Evolutionary conservation across 2,888 invertebrate species (phyloP), one percentile per base, ranked within the genome.

Genomic region (Mactromeris polynyma): DNA sequence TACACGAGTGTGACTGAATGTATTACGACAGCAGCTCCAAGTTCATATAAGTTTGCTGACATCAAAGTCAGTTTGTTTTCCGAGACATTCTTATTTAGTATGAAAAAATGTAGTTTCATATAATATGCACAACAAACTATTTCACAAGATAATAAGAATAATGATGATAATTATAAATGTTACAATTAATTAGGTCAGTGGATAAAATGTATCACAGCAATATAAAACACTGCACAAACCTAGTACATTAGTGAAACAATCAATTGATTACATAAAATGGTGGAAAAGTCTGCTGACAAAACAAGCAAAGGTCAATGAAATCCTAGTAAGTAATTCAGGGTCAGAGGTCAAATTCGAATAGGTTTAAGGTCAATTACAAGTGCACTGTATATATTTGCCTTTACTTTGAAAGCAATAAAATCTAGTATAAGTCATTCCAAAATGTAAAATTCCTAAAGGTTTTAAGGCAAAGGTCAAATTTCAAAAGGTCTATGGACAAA

Each of bases 231-330:
- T 64, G 58, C 26, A 64, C 6, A 64, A 21, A 64, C 58, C 58
- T 64, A 64, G 26, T 64, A 64, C 26, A 64, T 64, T 64, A 64
- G 58, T 64, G 58, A 64, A 64, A 64, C 26, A n/a, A n/a, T n/a
- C n/a, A n/a, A n/a, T n/a, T n/a, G n/a, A n/a, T n/a, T n/a, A n/a
- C n/a, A 64, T 26, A 6, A 64, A 64, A n/a, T 64, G 58, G 58
- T 26, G n/a, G 26, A 64, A 64, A 64, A 26, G 6, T 64, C 26
- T 64, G n/a, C 58, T 64, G 58, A 21, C 58, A 64, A n/a, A 21
- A 6, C 4, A 58, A n/a, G n/a, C n/a, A n/a, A n/a, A n/a, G n/a
- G n/a, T 64, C 6, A 21, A 64, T 7, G 46, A 64, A 64, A 58
- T 26, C n/a, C 3, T 11, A 17, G 9, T 46, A 40, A 40, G 40